Evolutionary conservation across 2,797 vertebrate species (phyloP), one percentile per base, ranked within the genome.

Genomic region (Chanos chanos): DNA sequence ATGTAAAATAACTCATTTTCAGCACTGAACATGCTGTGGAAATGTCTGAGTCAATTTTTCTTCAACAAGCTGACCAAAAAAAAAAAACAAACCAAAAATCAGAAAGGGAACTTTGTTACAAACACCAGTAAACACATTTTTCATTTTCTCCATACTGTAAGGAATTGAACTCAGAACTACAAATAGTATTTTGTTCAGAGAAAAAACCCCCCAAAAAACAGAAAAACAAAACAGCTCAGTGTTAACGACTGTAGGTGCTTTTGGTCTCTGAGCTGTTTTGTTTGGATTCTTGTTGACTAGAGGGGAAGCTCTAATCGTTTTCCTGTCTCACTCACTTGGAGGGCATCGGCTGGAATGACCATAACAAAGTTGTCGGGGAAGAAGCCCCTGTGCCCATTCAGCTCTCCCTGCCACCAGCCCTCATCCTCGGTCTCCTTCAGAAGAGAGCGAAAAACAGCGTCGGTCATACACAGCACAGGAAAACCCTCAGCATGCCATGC

Each of bases 391-490:
- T 61, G 79, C 33, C 92, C 91, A 13, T 85, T 83, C 44, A 88
- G 65, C 73, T 96, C 91, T 37, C 94, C 91, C 78, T 92, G 90
- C 93, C 93, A 95, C 93, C 94, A 96, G 77, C 94, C 94, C n/a
- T 92, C 85, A 40, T 91, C 91, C 68, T 89, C 85, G 0, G 87
- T 79, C 55, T 80, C 83, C 93, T 95, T 81, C n/a, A 74, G 64
- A 74, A 47, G 28, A 57, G 37, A 66, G 24, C 21, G 49, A 84
- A 71, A 84, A 74, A 54, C 83, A 64, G 61, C 71, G 60, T 40
- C 43, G 50, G 68, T 59, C 53, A 72, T 71, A 49, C 75, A 49
- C 74, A 33, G 47, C 57, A 68, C 65, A 77, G 70, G 74, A 54
- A 57, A 49, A 7, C 1, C 0, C 9, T 2, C 53, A 24, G n/a